These are phyloP conservation scores for Drosophila pruinosa DNA, from an alignment of 1,140 invertebrate genomes.

Conservation along the genomic window DNA sequence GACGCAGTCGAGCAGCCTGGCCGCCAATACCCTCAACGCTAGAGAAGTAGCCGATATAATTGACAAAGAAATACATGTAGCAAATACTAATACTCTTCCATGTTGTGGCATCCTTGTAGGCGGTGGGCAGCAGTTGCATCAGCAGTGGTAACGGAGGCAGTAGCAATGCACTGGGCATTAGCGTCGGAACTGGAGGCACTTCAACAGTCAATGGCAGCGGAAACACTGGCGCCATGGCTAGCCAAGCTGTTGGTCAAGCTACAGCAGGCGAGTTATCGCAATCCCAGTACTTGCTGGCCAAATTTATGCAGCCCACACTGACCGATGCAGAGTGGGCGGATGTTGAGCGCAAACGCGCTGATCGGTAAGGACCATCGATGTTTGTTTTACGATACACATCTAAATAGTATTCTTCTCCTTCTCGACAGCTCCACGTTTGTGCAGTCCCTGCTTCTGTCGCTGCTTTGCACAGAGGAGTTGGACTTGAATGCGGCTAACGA, in stretches of 20 bases:
- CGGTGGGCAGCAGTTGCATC: slow-evolving; percentile 53
- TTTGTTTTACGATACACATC: neutral
- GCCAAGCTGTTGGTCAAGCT: slow-evolving; percentile 47
- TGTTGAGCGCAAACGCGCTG: slow-evolving; percentile 73
- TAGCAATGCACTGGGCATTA: slow-evolving; percentile 75
- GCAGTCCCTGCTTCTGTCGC: slow-evolving; percentile 72
- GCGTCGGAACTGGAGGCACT: slow-evolving; percentile 48
- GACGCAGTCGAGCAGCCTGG: slow-evolving; percentile 76
- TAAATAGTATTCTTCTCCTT: slow-evolving; percentile 1
- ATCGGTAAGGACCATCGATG: slow-evolving; percentile 58
- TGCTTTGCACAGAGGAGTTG: slow-evolving; percentile 65
- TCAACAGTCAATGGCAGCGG: slow-evolving; percentile 46
- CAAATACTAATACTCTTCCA: slow-evolving; percentile 36
- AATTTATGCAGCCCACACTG: slow-evolving; percentile 81
- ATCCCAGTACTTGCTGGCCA: slow-evolving; percentile 74
- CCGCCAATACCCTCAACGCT: slow-evolving; percentile 74
- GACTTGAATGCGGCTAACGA: slow-evolving; percentile 55
- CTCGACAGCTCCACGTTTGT: slow-evolving; percentile 73
- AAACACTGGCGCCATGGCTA: slow-evolving; percentile 29
- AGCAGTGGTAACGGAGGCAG: slow-evolving; percentile 40
- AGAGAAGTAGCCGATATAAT: slow-evolving; percentile 70
- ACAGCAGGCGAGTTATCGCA: slow-evolving; percentile 59
- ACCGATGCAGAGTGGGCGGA: slow-evolving; percentile 76
- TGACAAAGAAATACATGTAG: slow-evolving; percentile 3
- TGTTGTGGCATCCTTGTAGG: slow-evolving; percentile 43